Evolutionary conservation across 2,797 vertebrate species (phyloP).

Genomic region (Pangasius djambal): DNA sequence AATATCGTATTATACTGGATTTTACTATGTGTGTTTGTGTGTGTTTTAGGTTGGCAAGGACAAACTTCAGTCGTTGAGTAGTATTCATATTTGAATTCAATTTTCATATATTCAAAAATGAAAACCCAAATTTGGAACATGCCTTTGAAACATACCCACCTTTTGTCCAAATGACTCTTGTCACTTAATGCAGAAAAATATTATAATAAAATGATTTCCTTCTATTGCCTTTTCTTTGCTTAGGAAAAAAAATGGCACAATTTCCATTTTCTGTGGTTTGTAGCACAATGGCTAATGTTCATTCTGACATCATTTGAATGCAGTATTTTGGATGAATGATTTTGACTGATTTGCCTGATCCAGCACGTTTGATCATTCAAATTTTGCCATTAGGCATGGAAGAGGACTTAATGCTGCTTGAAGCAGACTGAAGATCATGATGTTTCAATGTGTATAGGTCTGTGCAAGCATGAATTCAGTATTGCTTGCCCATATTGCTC

Average conservation of each 20-base stretch:
- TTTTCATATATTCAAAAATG: background rate
- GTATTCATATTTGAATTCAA: background rate
- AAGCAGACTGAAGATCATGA: slow-evolving; percentile 26
- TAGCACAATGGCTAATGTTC: background rate
- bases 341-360: background rate
- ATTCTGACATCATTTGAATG: background rate
- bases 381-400: slow-evolving; percentile 17
- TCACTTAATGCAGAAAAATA: background rate
- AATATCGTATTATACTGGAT: background rate
- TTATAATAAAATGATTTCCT: background rate
- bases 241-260: background rate
- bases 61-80: background rate
- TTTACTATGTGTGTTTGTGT: background rate
- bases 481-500: slow-evolving; percentile 21
- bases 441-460: background rate
- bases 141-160: background rate
- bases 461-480: background rate
- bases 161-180: background rate
- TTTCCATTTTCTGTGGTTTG: no score
- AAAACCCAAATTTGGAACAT: background rate
- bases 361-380: background rate
- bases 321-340: background rate
- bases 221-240: background rate
- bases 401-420: slow-evolving; percentile 10
- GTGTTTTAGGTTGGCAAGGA: background rate